Percentiles rank a stretch among this genome's conserved stretches.
phyloP scores from a whole-genome alignment of 2,797 vertebrate genomes.

The Hoplostethus atlanticus region DNA sequence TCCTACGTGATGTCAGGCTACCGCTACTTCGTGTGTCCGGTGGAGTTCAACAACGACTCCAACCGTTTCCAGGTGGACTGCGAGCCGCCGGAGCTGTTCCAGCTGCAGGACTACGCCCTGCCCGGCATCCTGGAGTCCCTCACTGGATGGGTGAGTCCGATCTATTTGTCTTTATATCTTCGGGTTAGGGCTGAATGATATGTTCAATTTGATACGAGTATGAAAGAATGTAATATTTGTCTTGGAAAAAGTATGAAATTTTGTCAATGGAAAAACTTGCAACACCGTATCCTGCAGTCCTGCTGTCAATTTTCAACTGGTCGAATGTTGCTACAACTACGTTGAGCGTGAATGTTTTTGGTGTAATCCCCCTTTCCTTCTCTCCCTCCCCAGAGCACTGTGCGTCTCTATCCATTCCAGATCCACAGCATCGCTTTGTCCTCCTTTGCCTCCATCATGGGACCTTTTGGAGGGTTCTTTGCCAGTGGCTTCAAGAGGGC shows the following conservation, averaged over 20 bases:
- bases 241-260: background rate
- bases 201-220: background rate
- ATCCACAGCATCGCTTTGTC: conserved; percentile 98
- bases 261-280: background rate
- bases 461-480: conserved; percentile 98
- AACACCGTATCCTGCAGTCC: background rate
- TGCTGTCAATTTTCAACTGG: background rate
- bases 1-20: conserved; percentile 96
- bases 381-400: conserved; percentile 86
- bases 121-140: conserved; percentile 89
- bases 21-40: conserved; percentile 95
- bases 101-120: conserved; percentile 93
- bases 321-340: background rate
- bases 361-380: background rate
- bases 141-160: conserved; percentile 90
- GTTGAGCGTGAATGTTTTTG: background rate
- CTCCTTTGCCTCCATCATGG: conserved; percentile 94
- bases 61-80: conserved; percentile 98
- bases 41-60: conserved; percentile 97
- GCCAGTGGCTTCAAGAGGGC: conserved; percentile 98
- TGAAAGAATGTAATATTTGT: background rate
- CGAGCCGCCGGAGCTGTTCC: conserved; percentile 93
- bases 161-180: background rate
- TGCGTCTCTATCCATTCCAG: conserved; percentile 97
- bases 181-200: background rate